Base-by-base conservation (phyloP, 1,140 invertebrate genomes). In the Triops longicaudatus region DNA sequence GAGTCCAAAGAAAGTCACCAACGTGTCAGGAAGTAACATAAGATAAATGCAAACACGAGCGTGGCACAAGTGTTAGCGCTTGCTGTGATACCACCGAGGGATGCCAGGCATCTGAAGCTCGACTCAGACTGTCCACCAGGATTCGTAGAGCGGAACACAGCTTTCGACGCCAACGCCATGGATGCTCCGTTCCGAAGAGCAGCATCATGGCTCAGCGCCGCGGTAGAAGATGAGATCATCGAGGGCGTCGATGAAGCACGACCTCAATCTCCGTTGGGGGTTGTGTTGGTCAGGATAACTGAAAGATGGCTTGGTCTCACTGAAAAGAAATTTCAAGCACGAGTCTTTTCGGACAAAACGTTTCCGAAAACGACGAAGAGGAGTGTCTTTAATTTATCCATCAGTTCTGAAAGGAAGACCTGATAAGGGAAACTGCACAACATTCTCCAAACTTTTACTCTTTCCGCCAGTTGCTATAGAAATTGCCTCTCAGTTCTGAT, bases 221-320 rank as follows among this genome's bases (percentile, higher is more conserved):
- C 5, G 14, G 50, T 12, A 63, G 50, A 63, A 63, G 50, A 63
- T 63, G 50, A 63, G 50, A 22, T 17, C 50, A 14, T 63, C 50
- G 50, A 17, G 50, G 50, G 50, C 50, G 50, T 63, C 50, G 50
- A 63, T 63, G 50, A 63, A 63, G 50, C 50, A 63, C 50, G 50
- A 63, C 50, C 50, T 63, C n/a, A 63, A 63, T 63, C 50, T 63
- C 50, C 50, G 14, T 6, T 63, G 50, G 50, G 14, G 14, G 17
- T 63, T 22, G 50, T 63, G 50, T 63, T 63, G 50, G 50, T 63
- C 50, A 22, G 50, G 50, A 63, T 14, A 63, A 63, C 50, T 22
- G 50, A 63, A 63, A 17, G 14, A 63, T 22, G n/a, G 50, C n/a
- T 63, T 22, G 50, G 5, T 5, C 22, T n/a, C 17, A 63, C 14